These are phyloP conservation scores for Serilophus lunatus DNA, from an alignment of 2,113 vertebrate species.

Conservation along the genomic window DNA sequence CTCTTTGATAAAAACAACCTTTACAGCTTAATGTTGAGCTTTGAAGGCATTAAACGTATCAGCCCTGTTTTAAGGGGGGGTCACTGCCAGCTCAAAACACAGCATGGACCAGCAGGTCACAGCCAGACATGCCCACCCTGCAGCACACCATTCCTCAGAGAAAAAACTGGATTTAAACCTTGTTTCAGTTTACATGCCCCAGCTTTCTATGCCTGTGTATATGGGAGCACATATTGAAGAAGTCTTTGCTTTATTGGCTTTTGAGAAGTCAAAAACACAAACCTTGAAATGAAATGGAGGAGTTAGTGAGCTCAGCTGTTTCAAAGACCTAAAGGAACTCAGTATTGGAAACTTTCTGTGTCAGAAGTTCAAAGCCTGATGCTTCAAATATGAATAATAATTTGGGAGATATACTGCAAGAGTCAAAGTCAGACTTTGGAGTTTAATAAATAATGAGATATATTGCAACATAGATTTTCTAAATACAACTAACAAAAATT, in stretches of 20 bases:
- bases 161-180: background rate
- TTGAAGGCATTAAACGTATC: background rate
- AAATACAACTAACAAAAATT: background rate
- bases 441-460: background rate
- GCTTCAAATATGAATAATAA: background rate
- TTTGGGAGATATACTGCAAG: background rate
- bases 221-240: background rate
- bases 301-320: background rate
- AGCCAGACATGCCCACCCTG: background rate
- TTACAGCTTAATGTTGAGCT: background rate
- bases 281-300: background rate
- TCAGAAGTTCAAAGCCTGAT: background rate
- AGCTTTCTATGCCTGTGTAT: background rate
- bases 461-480: background rate
- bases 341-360: background rate
- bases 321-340: background rate
- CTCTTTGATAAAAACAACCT: background rate
- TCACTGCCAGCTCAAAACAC: fast-evolving
- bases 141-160: background rate
- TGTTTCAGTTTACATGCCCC: background rate
- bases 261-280: background rate
- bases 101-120: background rate
- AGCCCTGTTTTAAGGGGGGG: background rate
- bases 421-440: background rate
- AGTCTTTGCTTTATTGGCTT: background rate